A percentile compares a stretch with the other conserved stretches of the same genome.
These are phyloP conservation scores for Pristionchus entomophagus DNA, from an alignment of 2,888 invertebrate genomes.

Conservation along the genomic window DNA sequence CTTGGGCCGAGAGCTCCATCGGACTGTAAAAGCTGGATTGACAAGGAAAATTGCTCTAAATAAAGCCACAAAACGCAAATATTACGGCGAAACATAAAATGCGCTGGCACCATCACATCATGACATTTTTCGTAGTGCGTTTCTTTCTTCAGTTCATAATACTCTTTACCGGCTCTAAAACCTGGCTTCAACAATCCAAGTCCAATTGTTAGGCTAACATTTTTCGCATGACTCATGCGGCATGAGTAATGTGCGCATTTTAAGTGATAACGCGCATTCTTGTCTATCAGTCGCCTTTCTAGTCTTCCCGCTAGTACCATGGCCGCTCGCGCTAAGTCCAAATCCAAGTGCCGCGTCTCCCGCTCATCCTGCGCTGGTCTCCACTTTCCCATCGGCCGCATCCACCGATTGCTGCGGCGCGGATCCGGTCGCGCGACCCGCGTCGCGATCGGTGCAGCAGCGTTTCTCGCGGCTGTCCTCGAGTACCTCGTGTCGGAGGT, in stretches of 20 bases:
- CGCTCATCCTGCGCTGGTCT: not conserved
- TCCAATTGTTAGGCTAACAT: no score
- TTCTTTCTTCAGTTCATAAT: not conserved
- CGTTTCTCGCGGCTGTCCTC: not conserved
- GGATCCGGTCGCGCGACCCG: not conserved
- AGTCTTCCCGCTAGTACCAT: not conserved
- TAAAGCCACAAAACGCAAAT: not conserved
- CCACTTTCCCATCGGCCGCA: not conserved
- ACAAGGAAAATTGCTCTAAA: not conserved
- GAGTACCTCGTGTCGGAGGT: not conserved
- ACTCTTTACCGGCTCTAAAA: not conserved
- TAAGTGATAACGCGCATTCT: no score
- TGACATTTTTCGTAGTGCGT: not conserved
- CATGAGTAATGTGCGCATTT: no score
- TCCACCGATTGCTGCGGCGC: not conserved
- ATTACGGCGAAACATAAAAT: not conserved
- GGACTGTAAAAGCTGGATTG: not conserved
- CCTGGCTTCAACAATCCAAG: no score
- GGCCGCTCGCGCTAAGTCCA: not conserved
- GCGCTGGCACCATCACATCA: constrained; percentile 3
- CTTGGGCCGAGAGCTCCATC: constrained; percentile 34
- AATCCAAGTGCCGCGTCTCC: not conserved
- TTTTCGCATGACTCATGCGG: no score
- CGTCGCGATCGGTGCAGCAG: not conserved
- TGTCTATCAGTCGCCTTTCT: no score